Conservation (phyloP, 2,113 vertebrate genomes). For the Microtus richardsoni region DNA sequence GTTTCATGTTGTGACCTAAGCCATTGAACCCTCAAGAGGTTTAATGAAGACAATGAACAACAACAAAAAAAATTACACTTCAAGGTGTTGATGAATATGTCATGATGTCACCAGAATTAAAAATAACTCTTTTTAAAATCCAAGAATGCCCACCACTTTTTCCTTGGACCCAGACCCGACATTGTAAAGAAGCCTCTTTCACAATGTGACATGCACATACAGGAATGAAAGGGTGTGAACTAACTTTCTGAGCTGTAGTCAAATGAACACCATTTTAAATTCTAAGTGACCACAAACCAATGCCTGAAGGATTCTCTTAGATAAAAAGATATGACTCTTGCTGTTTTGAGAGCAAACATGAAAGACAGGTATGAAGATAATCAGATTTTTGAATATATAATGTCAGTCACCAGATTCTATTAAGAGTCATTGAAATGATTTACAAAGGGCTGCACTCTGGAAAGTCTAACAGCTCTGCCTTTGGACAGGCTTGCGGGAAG, state of each 20-base stretch:
- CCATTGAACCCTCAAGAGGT: conserved; percentile 51
- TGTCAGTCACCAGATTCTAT: conserved; percentile 70
- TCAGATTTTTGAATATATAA: conserved; percentile 77
- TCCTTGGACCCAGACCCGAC: background rate
- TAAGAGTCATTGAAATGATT: conserved; percentile 58
- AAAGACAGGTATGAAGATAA: conserved; percentile 73
- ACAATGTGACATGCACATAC: background rate
- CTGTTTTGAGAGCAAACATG: conserved; percentile 71
- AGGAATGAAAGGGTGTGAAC: background rate
- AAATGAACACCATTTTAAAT: conserved; percentile 54
- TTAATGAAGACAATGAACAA: conserved; percentile 32
- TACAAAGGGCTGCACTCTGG: conserved; percentile 66
- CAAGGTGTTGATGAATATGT: conserved; percentile 5
- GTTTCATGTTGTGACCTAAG: conserved; percentile 74
- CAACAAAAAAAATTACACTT: background rate
- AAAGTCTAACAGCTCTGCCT: conserved; percentile 59
- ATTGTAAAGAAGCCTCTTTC: background rate
- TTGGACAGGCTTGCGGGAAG: conserved; percentile 62
- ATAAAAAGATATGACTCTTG: conserved; percentile 13
- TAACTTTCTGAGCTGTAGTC: background rate
- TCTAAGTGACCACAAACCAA: conserved; percentile 32
- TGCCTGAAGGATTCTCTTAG: conserved; percentile 56
- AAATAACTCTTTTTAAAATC: conserved; percentile 35
- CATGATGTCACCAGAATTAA: conserved; percentile 18
- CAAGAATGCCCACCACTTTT: background rate